Conservation (phyloP, 2,113 vertebrate species). For the Brachyistius frenatus region DNA sequence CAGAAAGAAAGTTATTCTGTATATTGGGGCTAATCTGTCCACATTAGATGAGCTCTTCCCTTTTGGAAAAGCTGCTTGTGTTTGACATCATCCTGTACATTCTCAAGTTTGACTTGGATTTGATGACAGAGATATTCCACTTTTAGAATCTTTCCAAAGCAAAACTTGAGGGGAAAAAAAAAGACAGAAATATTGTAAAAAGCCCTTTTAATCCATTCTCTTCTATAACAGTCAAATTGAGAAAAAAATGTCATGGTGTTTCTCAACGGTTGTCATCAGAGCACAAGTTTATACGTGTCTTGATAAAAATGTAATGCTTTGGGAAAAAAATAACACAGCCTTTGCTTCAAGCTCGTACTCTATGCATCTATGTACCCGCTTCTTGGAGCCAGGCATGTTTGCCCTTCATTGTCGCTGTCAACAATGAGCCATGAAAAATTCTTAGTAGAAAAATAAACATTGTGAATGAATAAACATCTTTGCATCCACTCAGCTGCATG, state of each 20-base stretch:
- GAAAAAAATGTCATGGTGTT: slow-evolving; percentile 1
- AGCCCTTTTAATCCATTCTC: slow-evolving; percentile 60
- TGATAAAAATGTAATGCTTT: not conserved
- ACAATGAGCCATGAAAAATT: not conserved
- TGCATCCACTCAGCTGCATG: slow-evolving; percentile 23
- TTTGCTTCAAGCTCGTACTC: not conserved
- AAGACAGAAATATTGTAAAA: slow-evolving; percentile 26
- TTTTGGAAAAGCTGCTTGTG: slow-evolving; percentile 37
- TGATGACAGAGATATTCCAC: slow-evolving; percentile 9
- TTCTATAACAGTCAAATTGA: slow-evolving; percentile 61
- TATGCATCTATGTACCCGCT: not conserved
- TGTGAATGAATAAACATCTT: slow-evolving; percentile 32
- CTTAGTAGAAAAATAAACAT: slow-evolving; percentile 36
- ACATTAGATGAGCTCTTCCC: slow-evolving; percentile 11
- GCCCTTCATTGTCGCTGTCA: not conserved
- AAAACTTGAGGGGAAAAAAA: not conserved
- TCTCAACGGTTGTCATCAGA: not conserved
- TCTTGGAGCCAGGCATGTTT: slow-evolving; percentile 3
- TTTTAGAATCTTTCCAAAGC: slow-evolving; percentile 42
- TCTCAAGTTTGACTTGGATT: slow-evolving; percentile 58
- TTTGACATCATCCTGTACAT: slow-evolving; percentile 69
- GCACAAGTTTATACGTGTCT: not conserved
- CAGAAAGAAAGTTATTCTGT: slow-evolving; percentile 35
- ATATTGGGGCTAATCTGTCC: slow-evolving; percentile 40
- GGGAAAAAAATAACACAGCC: not conserved